Conservation (phyloP, 2,888 invertebrate species). For the Pachycephus smyrnensis region DNA sequence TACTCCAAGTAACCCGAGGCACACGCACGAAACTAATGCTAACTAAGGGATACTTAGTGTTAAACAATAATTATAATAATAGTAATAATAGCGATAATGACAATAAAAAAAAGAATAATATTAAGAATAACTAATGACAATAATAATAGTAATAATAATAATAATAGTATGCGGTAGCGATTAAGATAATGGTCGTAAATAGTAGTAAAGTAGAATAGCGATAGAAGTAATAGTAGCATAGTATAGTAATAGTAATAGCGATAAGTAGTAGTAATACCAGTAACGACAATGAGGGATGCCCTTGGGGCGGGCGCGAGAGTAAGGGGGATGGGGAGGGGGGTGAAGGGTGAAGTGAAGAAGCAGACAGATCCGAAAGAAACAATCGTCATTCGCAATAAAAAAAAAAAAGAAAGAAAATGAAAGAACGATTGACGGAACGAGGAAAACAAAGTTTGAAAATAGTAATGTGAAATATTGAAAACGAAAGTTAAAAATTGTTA, state of each 20-base stretch:
- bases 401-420: not conserved
- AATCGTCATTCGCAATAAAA: slow-evolving; percentile 2
- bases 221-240: slow-evolving; percentile 13
- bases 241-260: slow-evolving; percentile 18
- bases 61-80: slow-evolving; percentile 19
- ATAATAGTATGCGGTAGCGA: slow-evolving; percentile 23
- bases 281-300: slow-evolving; percentile 2
- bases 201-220: slow-evolving; percentile 13
- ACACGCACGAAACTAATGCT: slow-evolving; percentile 6
- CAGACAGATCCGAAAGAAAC: slow-evolving; percentile 17
- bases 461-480: not conserved
- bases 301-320: not conserved
- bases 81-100: slow-evolving; percentile 22
- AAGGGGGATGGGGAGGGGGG: not conserved
- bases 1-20: not conserved
- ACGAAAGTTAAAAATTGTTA: not conserved
- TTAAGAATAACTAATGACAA: slow-evolving; percentile 24
- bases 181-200: slow-evolving; percentile 28
- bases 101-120: slow-evolving; percentile 27
- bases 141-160: slow-evolving; percentile 31
- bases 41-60: slow-evolving; percentile 5
- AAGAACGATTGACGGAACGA: not conserved
- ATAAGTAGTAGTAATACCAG: slow-evolving; percentile 8
- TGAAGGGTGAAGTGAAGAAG: not conserved
- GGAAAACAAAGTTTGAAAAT: not conserved